Conservation (phyloP, 2,888 invertebrate genomes). For the Didymodactylos carnosus region DNA sequence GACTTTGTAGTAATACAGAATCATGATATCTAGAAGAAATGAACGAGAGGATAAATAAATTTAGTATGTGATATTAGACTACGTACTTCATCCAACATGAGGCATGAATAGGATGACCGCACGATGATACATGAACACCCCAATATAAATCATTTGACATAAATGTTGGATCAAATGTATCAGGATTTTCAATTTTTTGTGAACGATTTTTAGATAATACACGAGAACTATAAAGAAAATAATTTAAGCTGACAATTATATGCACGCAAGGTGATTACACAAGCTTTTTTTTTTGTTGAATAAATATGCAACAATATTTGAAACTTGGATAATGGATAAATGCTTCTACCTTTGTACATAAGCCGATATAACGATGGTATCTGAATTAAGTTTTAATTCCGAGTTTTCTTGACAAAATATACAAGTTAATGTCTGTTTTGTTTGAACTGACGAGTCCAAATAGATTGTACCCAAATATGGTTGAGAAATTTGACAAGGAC, state of each 20-base stretch:
- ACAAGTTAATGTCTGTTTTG: constrained; percentile 40
- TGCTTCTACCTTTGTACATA: constrained; percentile 49
- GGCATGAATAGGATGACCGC: constrained; percentile 91
- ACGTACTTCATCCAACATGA: constrained; percentile 70
- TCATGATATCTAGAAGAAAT: not conserved
- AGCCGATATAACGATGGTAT: constrained; percentile 67
- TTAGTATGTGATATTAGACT: constrained; percentile 14
- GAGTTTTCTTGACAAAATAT: constrained; percentile 88
- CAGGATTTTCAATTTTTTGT: constrained; percentile 21
- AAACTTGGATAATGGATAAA: not conserved
- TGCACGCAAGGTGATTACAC: too few species aligned
- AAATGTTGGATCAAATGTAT: constrained; percentile 30
- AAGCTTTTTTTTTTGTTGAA: too few species aligned
- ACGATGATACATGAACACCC: constrained; percentile 71
- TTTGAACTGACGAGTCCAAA: not conserved
- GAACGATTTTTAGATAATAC: constrained; percentile 45
- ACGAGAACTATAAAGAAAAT: constrained; percentile 47
- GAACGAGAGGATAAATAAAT: not conserved
- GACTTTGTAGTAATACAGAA: not conserved
- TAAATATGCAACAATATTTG: not conserved
- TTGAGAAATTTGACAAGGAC: not conserved
- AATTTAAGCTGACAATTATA: too few species aligned
- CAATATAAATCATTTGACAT: constrained; percentile 30
- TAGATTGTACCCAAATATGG: not conserved
- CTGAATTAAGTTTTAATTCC: constrained; percentile 47